These are phyloP conservation scores for Helarctos malayanus DNA, from an alignment of 2,797 vertebrate species.

Conservation along the genomic window DNA sequence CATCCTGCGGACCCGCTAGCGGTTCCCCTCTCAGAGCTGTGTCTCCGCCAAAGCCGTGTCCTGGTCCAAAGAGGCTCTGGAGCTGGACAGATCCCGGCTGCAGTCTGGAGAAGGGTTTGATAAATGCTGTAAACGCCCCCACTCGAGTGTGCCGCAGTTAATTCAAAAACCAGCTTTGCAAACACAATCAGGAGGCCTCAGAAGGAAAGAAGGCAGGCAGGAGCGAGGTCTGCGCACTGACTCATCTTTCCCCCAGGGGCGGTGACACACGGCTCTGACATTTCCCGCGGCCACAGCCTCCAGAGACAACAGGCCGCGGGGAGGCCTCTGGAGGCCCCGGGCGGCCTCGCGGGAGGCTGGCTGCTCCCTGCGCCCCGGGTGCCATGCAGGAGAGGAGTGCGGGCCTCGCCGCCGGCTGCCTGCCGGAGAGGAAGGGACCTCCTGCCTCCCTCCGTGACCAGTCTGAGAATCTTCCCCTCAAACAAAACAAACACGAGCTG, in stretches of 20 bases:
- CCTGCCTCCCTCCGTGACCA: background rate
- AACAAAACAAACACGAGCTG: slow-evolving; percentile 50
- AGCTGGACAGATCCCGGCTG: slow-evolving; percentile 44
- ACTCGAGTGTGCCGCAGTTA: slow-evolving; percentile 90
- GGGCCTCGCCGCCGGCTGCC: no score
- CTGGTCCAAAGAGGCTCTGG: background rate
- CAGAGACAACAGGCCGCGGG: slow-evolving; percentile 35
- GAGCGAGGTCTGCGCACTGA: slow-evolving; percentile 80
- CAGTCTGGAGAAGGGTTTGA: background rate
- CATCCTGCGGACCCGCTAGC: background rate
- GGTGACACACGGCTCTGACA: slow-evolving; percentile 89
- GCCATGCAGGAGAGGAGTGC: slow-evolving; percentile 56
- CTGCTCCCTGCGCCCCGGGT: slow-evolving; percentile 76
- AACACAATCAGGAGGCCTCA: slow-evolving; percentile 8
- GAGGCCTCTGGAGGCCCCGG: slow-evolving; percentile 45
- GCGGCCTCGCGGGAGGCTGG: background rate
- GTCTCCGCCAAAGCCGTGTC: background rate
- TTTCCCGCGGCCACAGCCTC: slow-evolving; percentile 83
- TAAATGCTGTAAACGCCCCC: slow-evolving; percentile 65
- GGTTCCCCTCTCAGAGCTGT: background rate
- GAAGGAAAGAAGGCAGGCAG: slow-evolving; percentile 85
- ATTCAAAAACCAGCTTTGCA: slow-evolving; percentile 87
- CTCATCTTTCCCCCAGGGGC: slow-evolving; percentile 80
- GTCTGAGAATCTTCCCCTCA: slow-evolving; percentile 56
- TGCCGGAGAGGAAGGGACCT: background rate